phyloP scores from a whole-genome alignment of 2,888 invertebrate species.

The Andrena flavipes region DNA sequence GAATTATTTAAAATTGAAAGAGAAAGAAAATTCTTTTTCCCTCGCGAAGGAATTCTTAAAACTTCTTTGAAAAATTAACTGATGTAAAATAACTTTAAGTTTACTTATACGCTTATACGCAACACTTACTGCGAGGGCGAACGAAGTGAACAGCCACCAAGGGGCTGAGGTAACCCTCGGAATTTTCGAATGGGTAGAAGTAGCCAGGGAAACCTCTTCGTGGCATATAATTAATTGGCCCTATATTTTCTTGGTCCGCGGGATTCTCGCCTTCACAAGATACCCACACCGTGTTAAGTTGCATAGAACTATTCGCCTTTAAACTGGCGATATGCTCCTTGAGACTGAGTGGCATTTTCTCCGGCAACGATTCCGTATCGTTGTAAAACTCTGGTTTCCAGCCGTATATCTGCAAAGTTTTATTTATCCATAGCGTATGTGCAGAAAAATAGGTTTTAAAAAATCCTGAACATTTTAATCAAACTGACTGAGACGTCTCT shows the following conservation, averaged over 20 bases:
- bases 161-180: constrained; percentile 95
- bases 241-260: constrained; percentile 96
- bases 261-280: constrained; percentile 98
- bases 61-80: background rate
- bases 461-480: background rate
- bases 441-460: background rate
- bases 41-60: background rate
- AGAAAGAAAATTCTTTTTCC: too few species aligned
- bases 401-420: constrained; percentile 89
- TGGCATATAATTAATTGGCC: constrained; percentile 92
- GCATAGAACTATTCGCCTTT: constrained; percentile 84
- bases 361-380: constrained; percentile 89
- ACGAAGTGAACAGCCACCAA: constrained; percentile 94
- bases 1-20: too few species aligned
- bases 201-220: constrained; percentile 94
- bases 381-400: constrained; percentile 95
- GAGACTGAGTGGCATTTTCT: constrained; percentile 90
- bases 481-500: background rate
- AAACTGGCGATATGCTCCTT: constrained; percentile 89
- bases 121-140: constrained; percentile 92
- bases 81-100: background rate
- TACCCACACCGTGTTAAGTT: constrained; percentile 95
- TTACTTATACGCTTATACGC: background rate
- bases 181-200: constrained; percentile 95
- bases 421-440: background rate